Percentiles rank a stretch among this genome's conserved stretches.
These are phyloP conservation scores for Aradophagus sp. DNA, from an alignment of 1,140 invertebrate species.

Conservation along the genomic window DNA sequence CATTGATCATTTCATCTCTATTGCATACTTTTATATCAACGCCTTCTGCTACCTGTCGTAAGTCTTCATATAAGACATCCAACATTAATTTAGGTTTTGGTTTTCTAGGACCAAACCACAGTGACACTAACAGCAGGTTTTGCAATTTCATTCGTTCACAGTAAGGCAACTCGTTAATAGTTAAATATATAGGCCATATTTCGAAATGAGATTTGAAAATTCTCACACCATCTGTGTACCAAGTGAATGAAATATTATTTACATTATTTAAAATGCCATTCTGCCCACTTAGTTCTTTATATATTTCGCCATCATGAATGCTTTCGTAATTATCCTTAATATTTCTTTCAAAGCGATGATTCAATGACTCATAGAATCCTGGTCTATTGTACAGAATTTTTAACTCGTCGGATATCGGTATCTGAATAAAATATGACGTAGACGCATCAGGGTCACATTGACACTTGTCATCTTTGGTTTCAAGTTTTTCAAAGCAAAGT, in stretches of 20 bases:
- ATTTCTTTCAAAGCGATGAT: constrained; percentile 17
- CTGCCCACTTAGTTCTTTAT: constrained; percentile 6
- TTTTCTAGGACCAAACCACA: constrained; percentile 26
- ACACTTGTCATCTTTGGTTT: too few species aligned
- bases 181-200: constrained; percentile 30
- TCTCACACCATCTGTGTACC: too few species aligned
- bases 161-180: constrained; percentile 25
- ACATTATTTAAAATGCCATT: constrained; percentile 2
- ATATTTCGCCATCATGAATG: constrained; percentile 26
- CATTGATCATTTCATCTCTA: constrained; percentile 1
- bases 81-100: constrained; percentile 18
- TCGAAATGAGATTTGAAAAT: constrained; percentile 8
- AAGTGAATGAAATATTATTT: constrained; percentile 12
- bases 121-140: constrained; percentile 7
- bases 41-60: neutral
- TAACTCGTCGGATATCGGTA: too few species aligned
- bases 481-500: too few species aligned
- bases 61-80: constrained; percentile 6
- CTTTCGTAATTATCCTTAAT: constrained; percentile 9
- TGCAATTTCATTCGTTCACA: constrained; percentile 11
- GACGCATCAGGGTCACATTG: too few species aligned
- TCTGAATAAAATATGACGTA: too few species aligned
- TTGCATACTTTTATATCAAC: neutral
- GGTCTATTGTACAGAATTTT: constrained; percentile 19
- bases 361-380: constrained; percentile 22